These are phyloP conservation scores for Petromus typicus DNA, from an alignment of 2,113 vertebrate genomes.

Conservation along the genomic window DNA sequence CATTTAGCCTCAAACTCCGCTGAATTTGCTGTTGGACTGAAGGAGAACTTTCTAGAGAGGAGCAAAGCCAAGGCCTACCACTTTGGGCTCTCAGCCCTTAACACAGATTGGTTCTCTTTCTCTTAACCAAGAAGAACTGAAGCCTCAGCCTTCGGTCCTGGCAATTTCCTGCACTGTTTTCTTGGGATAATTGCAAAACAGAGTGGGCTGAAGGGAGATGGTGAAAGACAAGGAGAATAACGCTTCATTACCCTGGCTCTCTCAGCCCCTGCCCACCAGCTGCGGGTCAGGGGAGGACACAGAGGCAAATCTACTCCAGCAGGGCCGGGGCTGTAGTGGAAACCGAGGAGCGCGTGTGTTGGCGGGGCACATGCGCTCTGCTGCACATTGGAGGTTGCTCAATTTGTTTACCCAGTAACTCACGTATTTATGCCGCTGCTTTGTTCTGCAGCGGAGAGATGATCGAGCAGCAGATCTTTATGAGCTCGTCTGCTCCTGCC, in stretches of 20 bases:
- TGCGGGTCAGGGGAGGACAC: constrained; percentile 44
- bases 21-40: neutral
- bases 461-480: constrained; percentile 44
- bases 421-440: constrained; percentile 51
- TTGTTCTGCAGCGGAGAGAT: constrained; percentile 65
- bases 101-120: neutral
- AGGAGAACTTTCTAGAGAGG: constrained; percentile 37
- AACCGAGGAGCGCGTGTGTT: neutral
- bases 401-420: constrained; percentile 74
- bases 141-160: constrained; percentile 30
- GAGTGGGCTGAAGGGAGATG: neutral
- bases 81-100: neutral
- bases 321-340: neutral
- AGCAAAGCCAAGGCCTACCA: neutral
- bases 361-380: constrained; percentile 16
- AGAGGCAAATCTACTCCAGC: neutral
- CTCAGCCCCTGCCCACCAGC: neutral
- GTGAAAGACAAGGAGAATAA: constrained; percentile 45
- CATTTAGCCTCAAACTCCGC: constrained; percentile 41
- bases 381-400: constrained; percentile 47
- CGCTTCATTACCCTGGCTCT: neutral
- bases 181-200: neutral
- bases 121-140: neutral
- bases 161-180: constrained; percentile 28
- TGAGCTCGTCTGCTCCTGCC: constrained; percentile 75